A percentile compares a stretch with the other conserved stretches of the same genome.
Evolutionary conservation across 2,888 invertebrate species (phyloP).

Genomic region (Phortica okadai): DNA sequence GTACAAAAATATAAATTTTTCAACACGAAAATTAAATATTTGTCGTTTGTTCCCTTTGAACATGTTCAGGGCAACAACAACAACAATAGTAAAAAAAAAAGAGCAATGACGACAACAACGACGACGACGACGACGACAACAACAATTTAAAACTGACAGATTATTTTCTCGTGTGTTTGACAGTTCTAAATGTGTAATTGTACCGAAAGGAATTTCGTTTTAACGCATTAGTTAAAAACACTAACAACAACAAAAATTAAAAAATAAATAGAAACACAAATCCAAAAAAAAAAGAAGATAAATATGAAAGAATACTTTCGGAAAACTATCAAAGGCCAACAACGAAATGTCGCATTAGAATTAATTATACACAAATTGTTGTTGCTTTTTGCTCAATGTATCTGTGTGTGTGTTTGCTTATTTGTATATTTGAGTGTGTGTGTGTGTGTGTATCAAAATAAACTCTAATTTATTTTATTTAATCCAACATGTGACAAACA

Average conservation of each 20-base stretch:
- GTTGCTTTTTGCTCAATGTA: too few relatives aligned
- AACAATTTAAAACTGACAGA: conserved; percentile 47
- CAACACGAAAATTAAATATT: too few relatives aligned
- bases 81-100: neutral
- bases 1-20: too few relatives aligned
- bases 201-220: neutral
- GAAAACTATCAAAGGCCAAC: neutral
- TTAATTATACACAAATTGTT: too few relatives aligned
- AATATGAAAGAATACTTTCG: neutral
- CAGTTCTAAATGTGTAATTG: conserved; percentile 65
- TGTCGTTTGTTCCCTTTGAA: neutral
- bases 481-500: neutral
- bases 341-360: too few relatives aligned
- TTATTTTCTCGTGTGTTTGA: conserved; percentile 51
- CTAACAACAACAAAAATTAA: conserved; percentile 33
- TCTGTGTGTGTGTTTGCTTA: neutral
- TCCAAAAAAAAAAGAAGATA: neutral
- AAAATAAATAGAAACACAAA: neutral
- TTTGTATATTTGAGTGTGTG: neutral
- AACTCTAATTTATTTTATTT: too few relatives aligned
- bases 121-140: neutral
- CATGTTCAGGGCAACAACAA: neutral
- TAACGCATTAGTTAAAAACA: conserved; percentile 35
- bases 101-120: neutral
- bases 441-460: too few relatives aligned